Conservation (phyloP, 92 coral and sea anemone genomes). For the Anthopleura xanthogrammica region DNA sequence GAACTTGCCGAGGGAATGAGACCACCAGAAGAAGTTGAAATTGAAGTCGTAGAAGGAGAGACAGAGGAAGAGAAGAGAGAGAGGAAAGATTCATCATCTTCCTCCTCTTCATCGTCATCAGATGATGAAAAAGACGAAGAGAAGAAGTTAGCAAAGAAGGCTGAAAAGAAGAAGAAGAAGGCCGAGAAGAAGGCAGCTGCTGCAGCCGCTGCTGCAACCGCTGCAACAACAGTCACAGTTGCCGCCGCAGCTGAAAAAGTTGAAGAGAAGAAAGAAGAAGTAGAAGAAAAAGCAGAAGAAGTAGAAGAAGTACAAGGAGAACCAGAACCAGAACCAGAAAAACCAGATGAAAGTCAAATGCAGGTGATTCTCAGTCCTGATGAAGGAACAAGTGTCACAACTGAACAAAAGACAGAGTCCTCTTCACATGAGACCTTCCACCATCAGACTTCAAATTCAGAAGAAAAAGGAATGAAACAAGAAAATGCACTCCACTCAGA, state of each 20-base stretch:
- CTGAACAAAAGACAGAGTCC: constrained; percentile 33
- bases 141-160: constrained; percentile 55
- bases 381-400: constrained; percentile 38
- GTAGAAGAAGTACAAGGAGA: constrained; percentile 40
- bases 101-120: constrained; percentile 60
- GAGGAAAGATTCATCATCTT: constrained; percentile 59
- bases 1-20: constrained; percentile 97
- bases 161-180: constrained; percentile 42
- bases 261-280: constrained; percentile 51
- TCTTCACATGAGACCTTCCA: constrained; percentile 41
- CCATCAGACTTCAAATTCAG: constrained; percentile 46
- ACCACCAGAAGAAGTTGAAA: constrained; percentile 71
- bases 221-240: constrained; percentile 29
- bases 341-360: constrained; percentile 27
- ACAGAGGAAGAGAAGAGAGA: constrained; percentile 40
- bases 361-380: neutral
- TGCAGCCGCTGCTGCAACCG: constrained; percentile 9
- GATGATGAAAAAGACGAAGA: constrained; percentile 56
- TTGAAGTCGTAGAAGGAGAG: constrained; percentile 37
- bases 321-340: constrained; percentile 13
- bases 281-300: constrained; percentile 38
- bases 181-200: constrained; percentile 26
- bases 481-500: constrained; percentile 42
- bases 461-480: constrained; percentile 53
- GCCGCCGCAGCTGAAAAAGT: constrained; percentile 45